Evolutionary conservation across 2,113 vertebrate species (phyloP).

Genomic region (Dissostichus mawsoni): DNA sequence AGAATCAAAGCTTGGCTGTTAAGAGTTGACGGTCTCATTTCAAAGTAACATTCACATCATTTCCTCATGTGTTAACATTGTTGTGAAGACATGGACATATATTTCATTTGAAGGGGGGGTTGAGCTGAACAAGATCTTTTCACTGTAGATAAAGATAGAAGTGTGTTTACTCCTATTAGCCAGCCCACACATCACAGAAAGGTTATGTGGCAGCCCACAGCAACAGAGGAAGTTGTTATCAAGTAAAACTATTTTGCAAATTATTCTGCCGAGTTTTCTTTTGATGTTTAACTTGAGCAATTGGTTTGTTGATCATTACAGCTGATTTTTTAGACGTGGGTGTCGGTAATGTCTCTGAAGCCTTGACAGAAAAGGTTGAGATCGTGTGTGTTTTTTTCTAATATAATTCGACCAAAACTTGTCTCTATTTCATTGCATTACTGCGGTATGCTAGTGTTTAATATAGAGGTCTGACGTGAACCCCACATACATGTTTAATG

Average conservation of each 20-base stretch:
- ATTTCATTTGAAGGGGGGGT: not conserved
- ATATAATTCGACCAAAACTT: conserved; percentile 10
- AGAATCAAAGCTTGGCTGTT: not conserved
- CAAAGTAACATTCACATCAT: not conserved
- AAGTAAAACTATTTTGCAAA: conserved; percentile 49
- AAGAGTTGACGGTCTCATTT: not conserved
- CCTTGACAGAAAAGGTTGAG: conserved; percentile 21
- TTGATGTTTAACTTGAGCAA: conserved; percentile 34
- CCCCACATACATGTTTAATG: conserved; percentile 77
- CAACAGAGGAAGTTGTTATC: conserved; percentile 37
- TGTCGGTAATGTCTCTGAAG: conserved; percentile 15
- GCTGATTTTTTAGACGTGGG: conserved; percentile 13
- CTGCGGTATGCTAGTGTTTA: conserved; percentile 9
- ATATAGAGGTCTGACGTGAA: conserved; percentile 6
- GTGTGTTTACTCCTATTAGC: not conserved
- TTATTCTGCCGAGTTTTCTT: conserved; percentile 33
- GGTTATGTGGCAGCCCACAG: conserved; percentile 32
- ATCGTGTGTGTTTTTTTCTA: not conserved
- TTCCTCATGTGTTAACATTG: not conserved
- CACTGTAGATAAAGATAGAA: conserved; percentile 19
- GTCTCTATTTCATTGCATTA: not conserved
- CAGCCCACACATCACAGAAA: conserved; percentile 37
- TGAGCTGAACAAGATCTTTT: conserved; percentile 10
- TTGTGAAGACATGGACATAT: not conserved
- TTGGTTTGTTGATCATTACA: conserved; percentile 35